Conservation (phyloP, 2,888 invertebrate species). For the Melipona beecheii region DNA sequence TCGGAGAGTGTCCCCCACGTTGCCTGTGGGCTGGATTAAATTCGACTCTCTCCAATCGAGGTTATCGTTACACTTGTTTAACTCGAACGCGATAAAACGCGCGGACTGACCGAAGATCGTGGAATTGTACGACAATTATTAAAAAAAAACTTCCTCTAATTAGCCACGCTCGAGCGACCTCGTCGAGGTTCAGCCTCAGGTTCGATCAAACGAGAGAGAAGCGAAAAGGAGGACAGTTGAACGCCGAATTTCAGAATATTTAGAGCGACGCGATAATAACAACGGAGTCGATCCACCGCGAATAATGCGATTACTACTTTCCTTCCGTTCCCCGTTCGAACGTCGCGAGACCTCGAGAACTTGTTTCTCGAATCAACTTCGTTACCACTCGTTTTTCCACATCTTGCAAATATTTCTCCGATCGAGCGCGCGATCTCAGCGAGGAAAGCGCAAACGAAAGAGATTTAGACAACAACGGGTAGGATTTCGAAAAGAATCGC, state of each 20-base stretch:
- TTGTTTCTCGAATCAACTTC: not conserved
- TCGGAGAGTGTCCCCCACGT: not conserved
- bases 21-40: not conserved
- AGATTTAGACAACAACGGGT: too few relatives aligned
- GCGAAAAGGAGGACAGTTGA: not conserved
- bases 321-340: not conserved
- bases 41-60: not conserved
- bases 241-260: slow-evolving; percentile 42
- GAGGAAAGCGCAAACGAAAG: not conserved
- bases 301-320: not conserved
- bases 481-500: not conserved
- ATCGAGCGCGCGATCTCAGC: not conserved
- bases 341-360: not conserved
- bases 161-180: slow-evolving; percentile 46
- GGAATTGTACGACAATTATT: slow-evolving; percentile 44
- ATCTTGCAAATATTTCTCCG: slow-evolving; percentile 59
- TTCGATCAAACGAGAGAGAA: slow-evolving; percentile 36
- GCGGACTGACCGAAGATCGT: not conserved
- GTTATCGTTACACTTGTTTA: slow-evolving; percentile 5
- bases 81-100: too few relatives aligned
- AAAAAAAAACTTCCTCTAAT: slow-evolving; percentile 51
- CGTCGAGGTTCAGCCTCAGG: slow-evolving; percentile 38
- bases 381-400: not conserved
- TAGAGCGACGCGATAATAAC: slow-evolving; percentile 22
- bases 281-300: slow-evolving; percentile 4